phyloP scores from a whole-genome alignment of 2,888 invertebrate species.

The Synanthedon formicaeformis region DNA sequence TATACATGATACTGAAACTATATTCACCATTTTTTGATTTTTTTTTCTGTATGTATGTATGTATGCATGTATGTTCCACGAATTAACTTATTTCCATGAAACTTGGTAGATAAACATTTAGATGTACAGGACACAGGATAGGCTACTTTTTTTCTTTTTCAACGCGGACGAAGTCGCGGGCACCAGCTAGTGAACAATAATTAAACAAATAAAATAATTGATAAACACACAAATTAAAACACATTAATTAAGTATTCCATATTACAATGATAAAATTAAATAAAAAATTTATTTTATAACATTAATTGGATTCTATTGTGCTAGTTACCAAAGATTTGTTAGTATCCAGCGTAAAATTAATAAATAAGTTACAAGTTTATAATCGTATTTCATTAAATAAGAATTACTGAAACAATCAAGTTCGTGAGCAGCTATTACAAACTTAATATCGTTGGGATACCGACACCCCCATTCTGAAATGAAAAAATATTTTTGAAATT shows the following conservation, averaged over 20 bases:
- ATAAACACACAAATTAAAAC: not conserved
- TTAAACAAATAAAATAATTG: no score
- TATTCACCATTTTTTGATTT: no score
- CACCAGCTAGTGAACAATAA: no score
- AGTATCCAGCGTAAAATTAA: not conserved
- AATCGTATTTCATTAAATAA: not conserved
- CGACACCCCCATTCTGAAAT: slow-evolving; percentile 12
- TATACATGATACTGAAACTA: no score
- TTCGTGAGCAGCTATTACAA: slow-evolving; percentile 10
- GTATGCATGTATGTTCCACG: no score
- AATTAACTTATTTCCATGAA: no score
- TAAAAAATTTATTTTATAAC: not conserved
- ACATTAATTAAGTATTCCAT: not conserved
- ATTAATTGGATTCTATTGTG: not conserved
- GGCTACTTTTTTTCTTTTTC: no score
- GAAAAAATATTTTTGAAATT: no score
- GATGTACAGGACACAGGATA: no score
- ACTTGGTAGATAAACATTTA: no score
- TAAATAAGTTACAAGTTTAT: not conserved
- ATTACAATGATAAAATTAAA: not conserved
- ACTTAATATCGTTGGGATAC: slow-evolving; percentile 12
- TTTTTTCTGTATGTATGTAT: no score
- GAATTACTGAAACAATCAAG: slow-evolving; percentile 10
- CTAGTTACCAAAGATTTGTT: not conserved
- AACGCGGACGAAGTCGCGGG: no score